Percentiles rank a stretch among this genome's conserved stretches.
Evolutionary conservation across 2,113 vertebrate species (phyloP).

Genomic region (Strigops habroptila): DNA sequence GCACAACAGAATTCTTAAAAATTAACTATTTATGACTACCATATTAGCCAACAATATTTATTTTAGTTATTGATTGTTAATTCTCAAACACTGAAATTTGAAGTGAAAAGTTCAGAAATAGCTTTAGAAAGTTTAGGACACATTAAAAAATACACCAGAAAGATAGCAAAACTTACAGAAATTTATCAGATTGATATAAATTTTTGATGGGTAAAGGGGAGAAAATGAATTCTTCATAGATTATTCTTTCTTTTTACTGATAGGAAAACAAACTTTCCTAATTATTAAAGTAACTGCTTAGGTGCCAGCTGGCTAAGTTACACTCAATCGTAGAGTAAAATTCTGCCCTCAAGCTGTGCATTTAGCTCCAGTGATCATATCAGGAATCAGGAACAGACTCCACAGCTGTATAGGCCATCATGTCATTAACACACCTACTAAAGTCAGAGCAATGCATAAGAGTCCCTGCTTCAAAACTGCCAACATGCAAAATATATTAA

Average conservation of each 20-base stretch:
- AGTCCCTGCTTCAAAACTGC: background rate
- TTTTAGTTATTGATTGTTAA: background rate
- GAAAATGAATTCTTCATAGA: background rate
- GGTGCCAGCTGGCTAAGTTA: background rate
- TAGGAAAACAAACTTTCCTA: background rate
- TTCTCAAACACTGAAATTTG: background rate
- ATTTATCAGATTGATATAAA: background rate
- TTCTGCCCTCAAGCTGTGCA: background rate
- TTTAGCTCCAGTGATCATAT: background rate
- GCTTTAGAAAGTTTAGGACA: background rate
- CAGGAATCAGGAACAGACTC: background rate
- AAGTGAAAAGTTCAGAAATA: background rate
- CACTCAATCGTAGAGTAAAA: background rate
- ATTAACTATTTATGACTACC: slow-evolving; percentile 37
- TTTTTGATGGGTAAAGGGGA: background rate
- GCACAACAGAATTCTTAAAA: background rate
- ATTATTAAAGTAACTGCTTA: background rate
- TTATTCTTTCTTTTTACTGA: background rate
- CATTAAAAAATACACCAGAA: background rate
- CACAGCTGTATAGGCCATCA: rapidly evolving
- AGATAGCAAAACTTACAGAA: background rate
- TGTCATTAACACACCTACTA: background rate
- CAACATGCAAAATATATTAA: background rate
- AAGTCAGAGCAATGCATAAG: background rate
- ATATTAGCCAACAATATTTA: slow-evolving; percentile 23